phyloP scores from a whole-genome alignment of 2,113 vertebrate species.

The Oncorhynchus tshawytscha region DNA sequence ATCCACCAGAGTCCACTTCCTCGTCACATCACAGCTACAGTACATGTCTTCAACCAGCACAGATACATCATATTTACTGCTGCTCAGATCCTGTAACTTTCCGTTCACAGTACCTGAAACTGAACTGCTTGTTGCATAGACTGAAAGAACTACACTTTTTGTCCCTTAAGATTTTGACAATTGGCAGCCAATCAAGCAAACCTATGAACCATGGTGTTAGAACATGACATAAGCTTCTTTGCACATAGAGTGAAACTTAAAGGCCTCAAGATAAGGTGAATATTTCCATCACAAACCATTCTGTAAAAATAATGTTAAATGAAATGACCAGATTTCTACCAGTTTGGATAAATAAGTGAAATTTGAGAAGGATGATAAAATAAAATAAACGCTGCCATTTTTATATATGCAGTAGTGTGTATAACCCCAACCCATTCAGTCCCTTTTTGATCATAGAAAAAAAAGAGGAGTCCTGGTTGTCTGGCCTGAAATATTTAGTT shows the following conservation, averaged over 20 bases:
- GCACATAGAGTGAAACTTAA: not conserved
- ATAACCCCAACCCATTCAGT: constrained; percentile 37
- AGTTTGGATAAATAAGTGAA: not conserved
- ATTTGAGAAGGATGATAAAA: not conserved
- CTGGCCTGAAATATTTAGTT: constrained; percentile 26
- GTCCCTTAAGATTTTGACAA: not conserved
- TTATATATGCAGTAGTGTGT: not conserved
- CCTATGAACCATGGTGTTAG: not conserved
- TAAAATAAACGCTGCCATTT: not conserved
- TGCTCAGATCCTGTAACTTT: not conserved
- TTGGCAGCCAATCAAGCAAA: not conserved
- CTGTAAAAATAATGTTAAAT: not conserved
- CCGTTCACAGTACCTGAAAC: not conserved
- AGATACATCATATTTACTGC: not conserved
- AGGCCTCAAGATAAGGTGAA: constrained; percentile 3
- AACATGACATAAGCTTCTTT: not conserved
- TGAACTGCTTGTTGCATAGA: constrained; percentile 1
- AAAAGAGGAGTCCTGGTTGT: constrained; percentile 25
- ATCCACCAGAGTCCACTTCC: not conserved
- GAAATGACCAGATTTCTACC: not conserved
- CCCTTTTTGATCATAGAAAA: constrained; percentile 7
- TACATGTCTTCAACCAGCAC: not conserved
- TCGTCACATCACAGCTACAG: not conserved
- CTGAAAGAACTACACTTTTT: not conserved
- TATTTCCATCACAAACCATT: not conserved